Evolutionary conservation across 1,140 invertebrate genomes (phyloP).

Genomic region (Daktulosphaira vitifoliae): DNA sequence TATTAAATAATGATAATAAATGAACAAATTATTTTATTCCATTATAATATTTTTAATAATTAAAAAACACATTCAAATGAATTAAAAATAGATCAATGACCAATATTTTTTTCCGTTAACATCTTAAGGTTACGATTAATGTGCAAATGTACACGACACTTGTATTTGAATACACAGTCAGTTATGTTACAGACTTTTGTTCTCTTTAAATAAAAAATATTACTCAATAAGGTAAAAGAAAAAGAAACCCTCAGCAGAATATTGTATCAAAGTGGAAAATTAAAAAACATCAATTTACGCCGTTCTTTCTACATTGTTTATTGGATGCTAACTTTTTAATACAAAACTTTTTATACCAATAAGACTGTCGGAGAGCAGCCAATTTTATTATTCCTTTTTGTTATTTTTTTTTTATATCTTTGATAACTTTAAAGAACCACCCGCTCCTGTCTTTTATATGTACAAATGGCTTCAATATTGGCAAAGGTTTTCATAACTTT

Average conservation of each 20-base stretch:
- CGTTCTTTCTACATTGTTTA: slow-evolving; percentile 33
- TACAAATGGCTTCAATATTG: slow-evolving; percentile 29
- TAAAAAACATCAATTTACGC: slow-evolving; percentile 34
- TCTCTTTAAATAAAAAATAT: no score
- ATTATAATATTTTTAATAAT: no score
- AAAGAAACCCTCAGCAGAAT: slow-evolving; percentile 24
- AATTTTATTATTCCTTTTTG: slow-evolving; percentile 33
- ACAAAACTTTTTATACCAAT: slow-evolving; percentile 33
- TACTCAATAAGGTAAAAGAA: neutral
- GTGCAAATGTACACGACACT: no score
- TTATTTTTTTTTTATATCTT: slow-evolving; percentile 32
- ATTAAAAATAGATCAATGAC: no score
- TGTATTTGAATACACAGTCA: no score
- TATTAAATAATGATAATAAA: no score
- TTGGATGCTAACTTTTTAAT: slow-evolving; percentile 34
- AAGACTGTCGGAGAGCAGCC: slow-evolving; percentile 31
- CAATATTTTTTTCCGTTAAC: no score
- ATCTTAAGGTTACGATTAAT: no score
- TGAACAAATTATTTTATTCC: no score
- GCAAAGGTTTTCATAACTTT: slow-evolving; percentile 34
- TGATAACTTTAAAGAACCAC: slow-evolving; percentile 32
- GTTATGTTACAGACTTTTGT: no score
- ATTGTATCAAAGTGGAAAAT: slow-evolving; percentile 32
- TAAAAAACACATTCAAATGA: no score
- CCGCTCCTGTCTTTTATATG: neutral